A percentile compares a stretch with the other conserved stretches of the same genome.
Evolutionary conservation across 92 coral and sea anemone species (phyloP).

Genomic region (Zoanthus solanderi): DNA sequence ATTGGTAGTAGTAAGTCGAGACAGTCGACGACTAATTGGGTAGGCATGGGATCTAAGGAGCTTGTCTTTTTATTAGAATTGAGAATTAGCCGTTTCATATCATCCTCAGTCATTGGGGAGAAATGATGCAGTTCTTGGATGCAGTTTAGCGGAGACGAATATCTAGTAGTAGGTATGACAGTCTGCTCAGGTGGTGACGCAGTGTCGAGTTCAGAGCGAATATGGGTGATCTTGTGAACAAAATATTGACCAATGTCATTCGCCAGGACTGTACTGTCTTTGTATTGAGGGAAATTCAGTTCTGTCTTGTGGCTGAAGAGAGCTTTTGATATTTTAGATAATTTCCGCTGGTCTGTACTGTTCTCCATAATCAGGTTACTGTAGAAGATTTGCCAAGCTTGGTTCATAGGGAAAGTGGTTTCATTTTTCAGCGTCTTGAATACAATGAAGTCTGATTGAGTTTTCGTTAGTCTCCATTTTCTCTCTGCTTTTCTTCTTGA

Average conservation of each 20-base stretch:
- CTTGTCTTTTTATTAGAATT: slow-evolving; percentile 21
- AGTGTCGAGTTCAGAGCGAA: slow-evolving; percentile 24
- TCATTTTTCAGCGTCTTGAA: slow-evolving; percentile 46
- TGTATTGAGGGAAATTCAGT: not conserved
- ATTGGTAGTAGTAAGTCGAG: slow-evolving; percentile 1
- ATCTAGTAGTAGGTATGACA: not conserved
- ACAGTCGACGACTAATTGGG: slow-evolving; percentile 25
- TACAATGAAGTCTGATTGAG: slow-evolving; percentile 44
- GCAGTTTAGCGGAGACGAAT: slow-evolving; percentile 22
- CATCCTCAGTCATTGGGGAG: slow-evolving; percentile 24
- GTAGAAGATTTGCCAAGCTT: slow-evolving; percentile 42
- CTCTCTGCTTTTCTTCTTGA: slow-evolving; percentile 50
- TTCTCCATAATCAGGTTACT: slow-evolving; percentile 43
- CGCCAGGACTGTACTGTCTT: slow-evolving; percentile 10
- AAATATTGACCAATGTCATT: not conserved
- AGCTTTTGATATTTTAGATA: slow-evolving; percentile 18
- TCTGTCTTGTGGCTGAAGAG: not conserved
- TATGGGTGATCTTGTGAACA: slow-evolving; percentile 8
- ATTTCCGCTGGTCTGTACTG: slow-evolving; percentile 48
- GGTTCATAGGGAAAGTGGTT: slow-evolving; percentile 49
- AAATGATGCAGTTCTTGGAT: slow-evolving; percentile 7
- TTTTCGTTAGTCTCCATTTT: slow-evolving; percentile 45
- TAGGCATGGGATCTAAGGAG: slow-evolving; percentile 27
- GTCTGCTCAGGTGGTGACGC: slow-evolving; percentile 22
- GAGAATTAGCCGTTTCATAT: slow-evolving; percentile 19